Evolutionary conservation across 53 echinoderm and acorn worm genomes (phyloP).

Genomic region (Apostichopus leukothele): DNA sequence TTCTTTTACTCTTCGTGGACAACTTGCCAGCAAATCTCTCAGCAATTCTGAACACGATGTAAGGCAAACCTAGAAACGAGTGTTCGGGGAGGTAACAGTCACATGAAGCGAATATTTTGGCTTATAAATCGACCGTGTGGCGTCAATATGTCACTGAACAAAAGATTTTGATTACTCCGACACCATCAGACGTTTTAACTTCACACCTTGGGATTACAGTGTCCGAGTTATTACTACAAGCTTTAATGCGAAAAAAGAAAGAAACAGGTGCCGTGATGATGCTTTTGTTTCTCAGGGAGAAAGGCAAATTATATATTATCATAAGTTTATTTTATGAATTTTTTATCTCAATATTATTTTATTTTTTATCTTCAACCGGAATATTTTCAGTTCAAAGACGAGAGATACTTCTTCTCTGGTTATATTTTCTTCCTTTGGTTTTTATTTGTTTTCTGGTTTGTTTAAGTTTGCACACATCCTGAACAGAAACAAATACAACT

Average conservation of each 20-base stretch:
- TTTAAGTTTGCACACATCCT: too few relatives aligned
- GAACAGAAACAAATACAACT: too few relatives aligned
- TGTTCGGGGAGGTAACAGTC: constrained; percentile 5
- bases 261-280: background rate
- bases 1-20: background rate
- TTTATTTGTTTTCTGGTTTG: too few relatives aligned
- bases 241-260: background rate
- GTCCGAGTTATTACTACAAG: background rate
- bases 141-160: background rate
- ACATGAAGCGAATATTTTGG: background rate
- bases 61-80: background rate
- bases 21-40: constrained; percentile 21
- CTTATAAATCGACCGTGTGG: background rate
- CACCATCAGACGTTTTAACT: background rate
- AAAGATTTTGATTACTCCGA: background rate
- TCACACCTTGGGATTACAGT: background rate
- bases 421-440: too few relatives aligned
- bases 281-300: background rate
- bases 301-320: too few relatives aligned
- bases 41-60: constrained; percentile 17
- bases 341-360: background rate
- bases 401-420: too few relatives aligned
- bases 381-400: too few relatives aligned
- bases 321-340: too few relatives aligned
- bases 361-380: background rate